Evolutionary conservation across 1,140 invertebrate species (phyloP).

Genomic region (Stratiolaelaps scimitus): DNA sequence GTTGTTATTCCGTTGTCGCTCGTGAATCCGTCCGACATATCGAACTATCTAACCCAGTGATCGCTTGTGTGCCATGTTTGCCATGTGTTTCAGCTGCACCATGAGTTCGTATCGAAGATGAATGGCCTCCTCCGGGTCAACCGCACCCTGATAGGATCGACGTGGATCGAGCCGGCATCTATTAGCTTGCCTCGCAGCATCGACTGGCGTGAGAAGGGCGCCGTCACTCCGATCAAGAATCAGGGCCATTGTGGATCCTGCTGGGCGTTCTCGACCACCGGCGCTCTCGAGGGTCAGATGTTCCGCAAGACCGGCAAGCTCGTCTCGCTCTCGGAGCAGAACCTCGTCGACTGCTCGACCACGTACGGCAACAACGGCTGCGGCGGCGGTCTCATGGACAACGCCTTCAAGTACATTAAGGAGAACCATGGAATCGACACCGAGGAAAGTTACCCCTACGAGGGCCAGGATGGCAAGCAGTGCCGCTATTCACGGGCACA

Average conservation of each 20-base stretch:
- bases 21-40: too few relatives aligned
- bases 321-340: slow-evolving; percentile 86
- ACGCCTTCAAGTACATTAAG: slow-evolving; percentile 43
- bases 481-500: slow-evolving; percentile 32
- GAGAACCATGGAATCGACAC: slow-evolving; percentile 41
- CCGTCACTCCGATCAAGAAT: slow-evolving; percentile 44
- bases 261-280: slow-evolving; percentile 51
- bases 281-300: slow-evolving; percentile 84
- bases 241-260: slow-evolving; percentile 43
- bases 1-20: too few relatives aligned
- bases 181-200: slow-evolving; percentile 37
- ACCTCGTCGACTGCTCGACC: slow-evolving; percentile 71
- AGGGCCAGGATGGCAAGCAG: slow-evolving; percentile 25
- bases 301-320: slow-evolving; percentile 67
- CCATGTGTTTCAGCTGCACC: slow-evolving; percentile 49
- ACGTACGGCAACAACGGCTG: slow-evolving; percentile 69
- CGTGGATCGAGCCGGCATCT: slow-evolving; percentile 26
- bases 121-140: slow-evolving; percentile 63
- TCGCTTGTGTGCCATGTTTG: too few relatives aligned
- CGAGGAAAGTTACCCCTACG: slow-evolving; percentile 35
- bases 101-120: slow-evolving; percentile 59
- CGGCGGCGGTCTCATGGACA: slow-evolving; percentile 58
- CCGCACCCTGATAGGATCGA: slow-evolving; percentile 32
- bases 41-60: too few relatives aligned
- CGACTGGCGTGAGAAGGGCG: slow-evolving; percentile 44